Conservation (phyloP, 1,140 invertebrate genomes). For the Drosophila lacteicornis region DNA sequence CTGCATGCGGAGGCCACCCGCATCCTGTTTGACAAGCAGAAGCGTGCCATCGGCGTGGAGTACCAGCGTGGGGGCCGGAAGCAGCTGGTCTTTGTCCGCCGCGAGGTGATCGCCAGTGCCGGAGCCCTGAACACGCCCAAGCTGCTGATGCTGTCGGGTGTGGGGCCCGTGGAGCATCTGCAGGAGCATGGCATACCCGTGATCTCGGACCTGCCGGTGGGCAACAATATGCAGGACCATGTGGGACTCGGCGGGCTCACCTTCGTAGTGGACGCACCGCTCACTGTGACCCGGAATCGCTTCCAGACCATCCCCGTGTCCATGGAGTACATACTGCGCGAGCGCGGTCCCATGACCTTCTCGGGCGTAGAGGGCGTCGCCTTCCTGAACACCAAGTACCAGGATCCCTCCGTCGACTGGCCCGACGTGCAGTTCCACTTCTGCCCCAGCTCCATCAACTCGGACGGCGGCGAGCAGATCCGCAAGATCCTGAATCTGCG, state of each 20-base stretch:
- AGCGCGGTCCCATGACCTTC: constrained; percentile 92
- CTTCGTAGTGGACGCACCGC: constrained; percentile 91
- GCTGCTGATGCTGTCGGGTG: constrained; percentile 95
- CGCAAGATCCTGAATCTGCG: constrained; percentile 90
- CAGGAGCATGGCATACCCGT: constrained; percentile 90
- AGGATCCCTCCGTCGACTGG: constrained; percentile 89
- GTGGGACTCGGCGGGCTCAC: constrained; percentile 93
- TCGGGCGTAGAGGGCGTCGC: constrained; percentile 93
- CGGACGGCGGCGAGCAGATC: constrained; percentile 91
- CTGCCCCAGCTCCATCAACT: constrained; percentile 92
- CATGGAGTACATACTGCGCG: constrained; percentile 92
- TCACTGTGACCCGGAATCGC: constrained; percentile 91
- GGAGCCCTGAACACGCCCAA: constrained; percentile 93
- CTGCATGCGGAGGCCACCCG: constrained; percentile 91
- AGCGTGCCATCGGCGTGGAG: constrained; percentile 91
- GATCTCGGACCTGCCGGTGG: constrained; percentile 91
- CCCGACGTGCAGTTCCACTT: constrained; percentile 96
- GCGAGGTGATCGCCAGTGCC: constrained; percentile 92
- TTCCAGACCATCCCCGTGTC: constrained; percentile 92
- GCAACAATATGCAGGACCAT: constrained; percentile 90
- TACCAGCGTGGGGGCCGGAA: constrained; percentile 89
- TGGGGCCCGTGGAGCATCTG: constrained; percentile 93
- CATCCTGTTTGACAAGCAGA: constrained; percentile 89
- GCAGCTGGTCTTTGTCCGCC: constrained; percentile 88
- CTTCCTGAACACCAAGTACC: constrained; percentile 94